Conservation (phyloP, 2,888 invertebrate species). For the Yponomeuta sedellus region DNA sequence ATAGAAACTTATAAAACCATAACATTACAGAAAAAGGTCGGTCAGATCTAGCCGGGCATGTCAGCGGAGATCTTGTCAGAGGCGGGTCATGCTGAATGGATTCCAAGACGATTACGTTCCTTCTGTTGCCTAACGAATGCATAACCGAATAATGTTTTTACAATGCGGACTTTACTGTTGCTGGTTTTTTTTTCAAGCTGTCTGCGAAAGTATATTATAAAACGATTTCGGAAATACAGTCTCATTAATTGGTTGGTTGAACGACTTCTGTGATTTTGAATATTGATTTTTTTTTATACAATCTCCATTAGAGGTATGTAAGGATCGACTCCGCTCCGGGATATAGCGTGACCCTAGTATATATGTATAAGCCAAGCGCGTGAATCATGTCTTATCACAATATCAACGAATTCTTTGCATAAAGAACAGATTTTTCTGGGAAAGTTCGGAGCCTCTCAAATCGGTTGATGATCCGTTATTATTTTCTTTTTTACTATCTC, state of each 20-base stretch:
- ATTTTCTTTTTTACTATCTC: too few relatives aligned
- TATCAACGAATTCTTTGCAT: too few relatives aligned
- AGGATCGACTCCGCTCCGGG: too few relatives aligned
- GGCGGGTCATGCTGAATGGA: neutral
- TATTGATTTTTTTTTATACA: too few relatives aligned
- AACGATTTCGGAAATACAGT: neutral
- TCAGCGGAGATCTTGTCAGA: conserved; percentile 7
- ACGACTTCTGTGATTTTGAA: too few relatives aligned
- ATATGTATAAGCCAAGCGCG: too few relatives aligned
- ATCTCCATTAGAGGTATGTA: too few relatives aligned
- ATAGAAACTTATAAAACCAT: neutral
- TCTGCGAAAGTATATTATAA: neutral
- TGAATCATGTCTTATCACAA: too few relatives aligned
- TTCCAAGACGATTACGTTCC: neutral
- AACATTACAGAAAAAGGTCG: neutral
- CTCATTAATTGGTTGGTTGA: neutral
- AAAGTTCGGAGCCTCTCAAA: too few relatives aligned
- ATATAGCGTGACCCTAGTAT: too few relatives aligned
- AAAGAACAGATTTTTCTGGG: too few relatives aligned
- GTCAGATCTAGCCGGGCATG: neutral
- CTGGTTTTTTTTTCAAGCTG: neutral
- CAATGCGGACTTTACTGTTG: neutral
- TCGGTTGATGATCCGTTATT: too few relatives aligned
- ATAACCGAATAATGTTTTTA: neutral
- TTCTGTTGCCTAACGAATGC: neutral